Conservation (phyloP, 2,888 invertebrate species). For the Calameuta idolon region DNA sequence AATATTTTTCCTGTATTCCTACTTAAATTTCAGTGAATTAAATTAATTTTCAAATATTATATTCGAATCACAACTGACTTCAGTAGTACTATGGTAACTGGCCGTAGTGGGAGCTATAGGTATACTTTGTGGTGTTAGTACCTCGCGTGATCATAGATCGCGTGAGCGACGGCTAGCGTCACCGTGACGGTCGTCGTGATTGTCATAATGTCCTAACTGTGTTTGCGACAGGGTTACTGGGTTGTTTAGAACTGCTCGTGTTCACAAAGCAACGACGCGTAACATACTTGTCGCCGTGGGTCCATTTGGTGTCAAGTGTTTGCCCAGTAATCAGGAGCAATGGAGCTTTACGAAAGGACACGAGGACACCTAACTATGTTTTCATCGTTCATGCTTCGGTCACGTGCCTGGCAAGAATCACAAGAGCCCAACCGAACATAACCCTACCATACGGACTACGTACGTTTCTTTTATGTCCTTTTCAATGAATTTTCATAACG, state of each 20-base stretch:
- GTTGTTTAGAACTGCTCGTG: slow-evolving; percentile 12
- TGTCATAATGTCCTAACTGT: slow-evolving; percentile 23
- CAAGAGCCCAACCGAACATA: neutral
- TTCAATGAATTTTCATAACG: neutral
- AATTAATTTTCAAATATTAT: neutral
- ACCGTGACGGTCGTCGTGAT: slow-evolving; percentile 20
- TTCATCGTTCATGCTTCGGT: slow-evolving; percentile 27
- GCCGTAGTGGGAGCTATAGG: neutral
- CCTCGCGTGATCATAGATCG: slow-evolving; percentile 28
- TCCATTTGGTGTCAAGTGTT: slow-evolving; percentile 35
- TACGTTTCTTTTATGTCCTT: neutral
- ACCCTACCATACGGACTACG: neutral
- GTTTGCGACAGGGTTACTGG: slow-evolving; percentile 18
- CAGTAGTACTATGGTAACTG: neutral
- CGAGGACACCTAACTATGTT: slow-evolving; percentile 21
- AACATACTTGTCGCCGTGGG: slow-evolving; percentile 19
- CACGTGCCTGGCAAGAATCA: slow-evolving; percentile 30
- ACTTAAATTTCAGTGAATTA: neutral
- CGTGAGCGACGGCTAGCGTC: slow-evolving; percentile 10
- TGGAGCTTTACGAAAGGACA: slow-evolving; percentile 19
- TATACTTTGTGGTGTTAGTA: neutral
- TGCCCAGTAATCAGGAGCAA: slow-evolving; percentile 29
- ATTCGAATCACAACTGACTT: neutral
- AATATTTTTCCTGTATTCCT: neutral
- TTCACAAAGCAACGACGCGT: slow-evolving; percentile 16